Percentiles rank a stretch among this genome's conserved stretches.
These are phyloP conservation scores for Syrphus vitripennis DNA, from an alignment of 2,888 invertebrate species.

Conservation along the genomic window DNA sequence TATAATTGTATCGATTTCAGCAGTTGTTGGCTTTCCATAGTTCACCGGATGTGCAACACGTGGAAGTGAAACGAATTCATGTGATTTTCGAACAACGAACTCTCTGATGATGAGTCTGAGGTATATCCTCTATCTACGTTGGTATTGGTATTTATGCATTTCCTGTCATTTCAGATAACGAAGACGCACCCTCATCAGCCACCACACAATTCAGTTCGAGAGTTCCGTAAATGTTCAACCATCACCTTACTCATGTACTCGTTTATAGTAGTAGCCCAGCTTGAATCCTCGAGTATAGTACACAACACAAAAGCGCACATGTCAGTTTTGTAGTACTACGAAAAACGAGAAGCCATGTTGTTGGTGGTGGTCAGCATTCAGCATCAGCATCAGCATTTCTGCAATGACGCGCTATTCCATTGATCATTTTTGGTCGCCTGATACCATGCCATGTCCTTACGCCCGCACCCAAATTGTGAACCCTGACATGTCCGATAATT, in stretches of 20 bases:
- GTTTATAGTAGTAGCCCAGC: not conserved
- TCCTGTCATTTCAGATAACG: conserved; percentile 12
- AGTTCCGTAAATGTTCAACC: not conserved
- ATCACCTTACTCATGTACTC: not conserved
- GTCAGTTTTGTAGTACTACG: conserved; percentile 55
- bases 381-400: not conserved
- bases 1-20: conserved; percentile 32
- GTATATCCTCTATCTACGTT: not conserved
- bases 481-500: conserved; percentile 11
- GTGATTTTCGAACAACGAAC: conserved; percentile 7
- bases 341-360: not conserved
- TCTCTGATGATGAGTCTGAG: not conserved
- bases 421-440: conserved; percentile 66
- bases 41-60: conserved; percentile 48
- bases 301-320: conserved; percentile 26
- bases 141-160: conserved; percentile 17
- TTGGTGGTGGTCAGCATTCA: conserved; percentile 33
- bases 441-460: conserved; percentile 9
- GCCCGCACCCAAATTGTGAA: conserved; percentile 36
- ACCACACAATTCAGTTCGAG: too few species aligned
- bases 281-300: conserved; percentile 5
- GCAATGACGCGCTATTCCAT: conserved; percentile 38
- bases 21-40: not conserved
- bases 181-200: conserved; percentile 9
- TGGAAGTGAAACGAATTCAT: conserved; percentile 13